Evolutionary conservation across 2,888 invertebrate genomes (phyloP), one percentile per base, ranked within the genome.

Genomic region (Drosophila barbarae): DNA sequence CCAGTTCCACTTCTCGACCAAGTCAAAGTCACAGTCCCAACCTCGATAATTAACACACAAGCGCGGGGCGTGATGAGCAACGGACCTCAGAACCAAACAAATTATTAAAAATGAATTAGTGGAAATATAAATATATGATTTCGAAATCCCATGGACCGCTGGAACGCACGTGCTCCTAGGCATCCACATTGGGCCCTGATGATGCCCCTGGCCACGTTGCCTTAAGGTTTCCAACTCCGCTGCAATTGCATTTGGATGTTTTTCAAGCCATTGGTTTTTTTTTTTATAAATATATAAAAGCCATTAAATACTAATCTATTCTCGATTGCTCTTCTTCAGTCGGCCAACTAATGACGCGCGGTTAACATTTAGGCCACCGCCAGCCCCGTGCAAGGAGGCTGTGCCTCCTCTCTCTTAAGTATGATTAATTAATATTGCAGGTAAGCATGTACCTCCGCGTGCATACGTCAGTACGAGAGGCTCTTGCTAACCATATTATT

Each of bases 101-200:
- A 87, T 87, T 85, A 88, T 88, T 87, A 87, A 88, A 87, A 87
- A 87, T 74, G 84, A 83, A 87, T 88, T 88, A 87, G 87, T 85
- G 76, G 76, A 80, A 82, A 75, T 76, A 75, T 74, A 74, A 80
- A 81, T 86, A 81, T 84, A 78, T 85, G 84, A 71, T 76, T 85
- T 85, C 64, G 63, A 84, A 86, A 73, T 79, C 73, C 69, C 78
- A 81, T 69, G 54, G 47, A 42, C 38, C 58, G 44, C 65, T 56
- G 59, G 65, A 66, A 78, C 78, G 74, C 78, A 85, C 85, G 76
- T 84, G 80, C 83, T 86, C 58, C 71, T 65, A 63, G 72, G 82
- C 74, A 73, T 69, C 66, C 69, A 58, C 51, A 64, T 74, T 60
- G 59, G 46, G 65, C 61, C 58, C 61, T 81, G 77, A 74, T 65